A percentile compares a stretch with the other conserved stretches of the same genome.
These are phyloP conservation scores for Syngnathus rostellatus DNA, from an alignment of 2,797 vertebrate species.

Conservation along the genomic window DNA sequence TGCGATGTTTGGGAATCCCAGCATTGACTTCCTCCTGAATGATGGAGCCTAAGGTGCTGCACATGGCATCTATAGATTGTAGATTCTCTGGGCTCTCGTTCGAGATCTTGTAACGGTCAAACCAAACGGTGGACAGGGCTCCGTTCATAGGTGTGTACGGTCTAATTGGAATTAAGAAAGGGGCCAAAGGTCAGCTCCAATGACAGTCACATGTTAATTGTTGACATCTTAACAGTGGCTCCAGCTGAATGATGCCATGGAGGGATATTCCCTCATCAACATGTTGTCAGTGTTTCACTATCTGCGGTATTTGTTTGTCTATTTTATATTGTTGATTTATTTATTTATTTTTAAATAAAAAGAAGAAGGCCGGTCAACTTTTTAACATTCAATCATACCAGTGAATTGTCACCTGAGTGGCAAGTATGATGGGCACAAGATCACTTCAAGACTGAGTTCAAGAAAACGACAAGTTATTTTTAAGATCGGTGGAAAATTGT, in stretches of 20 bases:
- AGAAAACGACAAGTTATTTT: not conserved
- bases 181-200: constrained; percentile 5
- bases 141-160: constrained; percentile 81
- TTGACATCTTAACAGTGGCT: not conserved
- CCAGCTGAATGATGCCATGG: too few species aligned
- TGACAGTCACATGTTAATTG: not conserved
- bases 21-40: constrained; percentile 74
- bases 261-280: too few species aligned
- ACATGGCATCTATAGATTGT: constrained; percentile 79
- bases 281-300: too few species aligned
- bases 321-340: too few species aligned
- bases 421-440: too few species aligned
- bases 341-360: too few species aligned
- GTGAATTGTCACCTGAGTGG: too few species aligned
- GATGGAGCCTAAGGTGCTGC: constrained; percentile 62
- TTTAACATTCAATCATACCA: too few species aligned
- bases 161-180: constrained; percentile 45
- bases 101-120: constrained; percentile 80
- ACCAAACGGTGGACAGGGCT: constrained; percentile 78
- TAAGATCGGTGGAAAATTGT: not conserved
- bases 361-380: too few species aligned
- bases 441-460: not conserved
- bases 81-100: constrained; percentile 75
- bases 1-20: constrained; percentile 74
- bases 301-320: too few species aligned